phyloP scores from a whole-genome alignment of 2,113 vertebrate genomes.

The Andinoacara biseriatus region DNA sequence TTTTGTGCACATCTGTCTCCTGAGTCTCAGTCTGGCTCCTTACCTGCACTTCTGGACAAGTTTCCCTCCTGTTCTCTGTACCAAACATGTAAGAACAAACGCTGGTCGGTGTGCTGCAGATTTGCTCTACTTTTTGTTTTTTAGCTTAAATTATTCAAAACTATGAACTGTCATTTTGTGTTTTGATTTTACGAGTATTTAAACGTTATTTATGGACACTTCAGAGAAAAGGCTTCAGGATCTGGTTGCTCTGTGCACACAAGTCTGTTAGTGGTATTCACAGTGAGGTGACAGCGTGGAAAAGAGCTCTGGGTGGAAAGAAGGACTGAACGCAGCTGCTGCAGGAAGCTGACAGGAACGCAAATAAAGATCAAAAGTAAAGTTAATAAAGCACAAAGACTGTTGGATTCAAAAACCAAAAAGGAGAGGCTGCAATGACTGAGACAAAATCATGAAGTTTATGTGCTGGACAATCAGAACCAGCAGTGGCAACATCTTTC shows the following conservation, averaged over 20 bases:
- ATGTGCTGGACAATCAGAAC: background rate
- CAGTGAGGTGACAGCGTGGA: background rate
- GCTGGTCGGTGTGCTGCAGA: background rate
- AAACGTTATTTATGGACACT: background rate
- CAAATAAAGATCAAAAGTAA: accelerated
- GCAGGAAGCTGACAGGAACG: background rate
- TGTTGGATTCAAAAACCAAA: too few species aligned
- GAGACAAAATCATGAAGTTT: background rate
- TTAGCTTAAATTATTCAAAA: accelerated
- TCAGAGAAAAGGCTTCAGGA: too few species aligned
- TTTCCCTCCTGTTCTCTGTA: background rate
- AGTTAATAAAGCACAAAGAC: background rate
- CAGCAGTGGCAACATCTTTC: background rate
- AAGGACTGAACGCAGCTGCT: too few species aligned
- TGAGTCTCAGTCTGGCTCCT: too few species aligned
- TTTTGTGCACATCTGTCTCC: too few species aligned
- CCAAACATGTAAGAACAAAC: background rate
- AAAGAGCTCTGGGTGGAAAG: background rate
- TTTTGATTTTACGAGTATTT: background rate
- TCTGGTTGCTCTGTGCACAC: background rate
- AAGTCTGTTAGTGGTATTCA: background rate
- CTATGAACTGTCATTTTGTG: background rate
- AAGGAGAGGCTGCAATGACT: too few species aligned
- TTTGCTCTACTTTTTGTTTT: background rate
- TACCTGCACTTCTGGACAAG: background rate